Percentiles rank a stretch among this genome's conserved stretches.
These are phyloP conservation scores for Physella acuta DNA, from an alignment of 1,140 invertebrate species.

Conservation along the genomic window DNA sequence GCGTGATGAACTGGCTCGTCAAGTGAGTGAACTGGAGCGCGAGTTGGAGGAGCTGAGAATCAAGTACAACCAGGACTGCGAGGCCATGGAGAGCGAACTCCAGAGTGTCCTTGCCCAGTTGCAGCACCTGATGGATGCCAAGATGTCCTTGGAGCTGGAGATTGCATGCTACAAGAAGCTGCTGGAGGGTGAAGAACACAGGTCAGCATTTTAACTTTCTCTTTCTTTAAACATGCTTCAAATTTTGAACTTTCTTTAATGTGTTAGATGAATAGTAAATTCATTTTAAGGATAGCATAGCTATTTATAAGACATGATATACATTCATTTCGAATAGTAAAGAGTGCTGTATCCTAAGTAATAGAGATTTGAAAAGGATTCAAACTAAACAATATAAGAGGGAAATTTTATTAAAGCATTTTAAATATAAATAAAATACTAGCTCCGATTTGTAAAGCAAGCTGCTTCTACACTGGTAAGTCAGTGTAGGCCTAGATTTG, in stretches of 20 bases:
- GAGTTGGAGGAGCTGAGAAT: slow-evolving; percentile 38
- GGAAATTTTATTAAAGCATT: too few species aligned
- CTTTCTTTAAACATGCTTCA: not conserved
- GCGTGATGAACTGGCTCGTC: slow-evolving; percentile 53
- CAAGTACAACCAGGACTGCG: slow-evolving; percentile 35
- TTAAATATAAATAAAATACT: too few species aligned
- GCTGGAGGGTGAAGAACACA: slow-evolving; percentile 58
- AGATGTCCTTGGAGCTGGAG: slow-evolving; percentile 59
- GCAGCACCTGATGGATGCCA: slow-evolving; percentile 57
- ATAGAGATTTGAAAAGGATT: too few species aligned
- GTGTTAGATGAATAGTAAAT: not conserved
- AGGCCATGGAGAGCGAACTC: slow-evolving; percentile 37
- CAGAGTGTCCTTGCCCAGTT: slow-evolving; percentile 44
- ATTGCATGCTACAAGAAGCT: slow-evolving; percentile 60
- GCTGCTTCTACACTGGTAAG: too few species aligned
- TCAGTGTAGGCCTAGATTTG: too few species aligned
- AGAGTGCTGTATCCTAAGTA: too few species aligned
- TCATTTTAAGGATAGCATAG: not conserved
- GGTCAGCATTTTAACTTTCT: slow-evolving; percentile 31
- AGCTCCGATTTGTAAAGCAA: too few species aligned
- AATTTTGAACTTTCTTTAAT: too few species aligned
- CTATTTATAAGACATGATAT: not conserved
- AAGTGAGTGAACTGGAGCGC: slow-evolving; percentile 35
- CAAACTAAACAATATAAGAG: too few species aligned
- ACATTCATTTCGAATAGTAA: too few species aligned